phyloP scores from a whole-genome alignment of 1,140 invertebrate species.

The Drosophila arawakana region DNA sequence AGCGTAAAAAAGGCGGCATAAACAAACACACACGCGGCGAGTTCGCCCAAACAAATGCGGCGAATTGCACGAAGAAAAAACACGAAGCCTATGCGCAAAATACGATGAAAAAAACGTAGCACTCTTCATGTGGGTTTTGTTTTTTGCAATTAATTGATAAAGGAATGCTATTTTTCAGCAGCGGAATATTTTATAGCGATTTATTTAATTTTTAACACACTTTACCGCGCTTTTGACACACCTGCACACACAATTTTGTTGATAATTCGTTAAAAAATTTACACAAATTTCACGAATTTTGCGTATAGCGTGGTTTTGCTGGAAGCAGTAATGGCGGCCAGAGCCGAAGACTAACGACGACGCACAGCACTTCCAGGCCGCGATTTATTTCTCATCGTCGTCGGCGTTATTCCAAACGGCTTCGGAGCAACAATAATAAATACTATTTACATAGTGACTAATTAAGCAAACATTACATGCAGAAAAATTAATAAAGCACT shows the following conservation, averaged over 20 bases:
- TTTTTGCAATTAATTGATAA: slow-evolving; percentile 61
- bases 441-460: slow-evolving; percentile 17
- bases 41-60: slow-evolving; percentile 73
- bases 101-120: slow-evolving; percentile 73
- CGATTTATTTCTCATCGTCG: slow-evolving; percentile 23
- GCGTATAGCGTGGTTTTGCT: slow-evolving; percentile 82
- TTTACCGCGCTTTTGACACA: slow-evolving; percentile 72
- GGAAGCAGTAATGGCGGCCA: slow-evolving; percentile 82
- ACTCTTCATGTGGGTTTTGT: slow-evolving; percentile 75
- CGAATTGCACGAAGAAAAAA: slow-evolving; percentile 75
- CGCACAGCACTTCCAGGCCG: slow-evolving; percentile 58
- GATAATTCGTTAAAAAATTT: slow-evolving; percentile 73
- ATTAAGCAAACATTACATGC: not conserved
- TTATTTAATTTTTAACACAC: slow-evolving; percentile 60
- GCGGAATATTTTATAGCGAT: slow-evolving; percentile 32
- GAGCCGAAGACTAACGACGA: slow-evolving; percentile 74
- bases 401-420: slow-evolving; percentile 44
- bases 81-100: slow-evolving; percentile 73
- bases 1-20: slow-evolving; percentile 78
- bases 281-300: slow-evolving; percentile 75
- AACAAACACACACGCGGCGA: slow-evolving; percentile 81
- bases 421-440: slow-evolving; percentile 26
- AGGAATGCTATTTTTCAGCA: slow-evolving; percentile 16
- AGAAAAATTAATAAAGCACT: slow-evolving; percentile 7
- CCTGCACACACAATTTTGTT: slow-evolving; percentile 72